Evolutionary conservation across 2,888 invertebrate species (phyloP), one percentile per base, ranked within the genome.

Genomic region (Drosophila limbata): DNA sequence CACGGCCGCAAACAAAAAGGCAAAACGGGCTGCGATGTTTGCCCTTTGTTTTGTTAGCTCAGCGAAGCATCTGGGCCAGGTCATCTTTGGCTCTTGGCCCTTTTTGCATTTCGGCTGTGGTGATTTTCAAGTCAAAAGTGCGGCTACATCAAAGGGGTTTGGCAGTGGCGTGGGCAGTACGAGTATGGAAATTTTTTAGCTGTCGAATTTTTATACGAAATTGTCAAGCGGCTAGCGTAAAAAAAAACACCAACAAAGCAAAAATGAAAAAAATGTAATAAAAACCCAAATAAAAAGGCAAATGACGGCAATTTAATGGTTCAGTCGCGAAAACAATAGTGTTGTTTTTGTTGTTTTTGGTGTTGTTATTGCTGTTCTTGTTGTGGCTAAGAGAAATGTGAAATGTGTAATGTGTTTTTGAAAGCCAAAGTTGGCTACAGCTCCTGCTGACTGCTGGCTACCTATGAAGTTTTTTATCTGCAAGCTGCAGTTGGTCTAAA

Each of bases 131-230:
- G 82, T 81, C 75, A 84, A 84, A 89, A 89, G 60, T 76, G 78
- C 48, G 83, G 67, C 79, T 65, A 87, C 85, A 86, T 87, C 85
- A 84, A 86, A 86, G 89, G 85, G 85, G 89, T 84, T 89, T 81
- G 73, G 13, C 65, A 44, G 60, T 25, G 56, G 65, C 66, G 55
- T 72, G 86, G 76, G 68, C 25, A 25, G 25, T 28, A 28, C 28
- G 28, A 28, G 28, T 84, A 88, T 85, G 89, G 77, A 87, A 84
- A 88, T 88, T 88, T 84, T 71, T 79, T 57, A 75, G 65, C 84
- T 87, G 84, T 86, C 89, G 85, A 86, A 86, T 87, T 87, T 84
- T 81, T 87, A 86, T 86, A 82, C 82, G 78, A 89, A 87, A 89
- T 84, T 88, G 89, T 86, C 84, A 84, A 83, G 77, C 77, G 62